Evolutionary conservation across 2,888 invertebrate genomes (phyloP).

Genomic region (Andricus curvator): DNA sequence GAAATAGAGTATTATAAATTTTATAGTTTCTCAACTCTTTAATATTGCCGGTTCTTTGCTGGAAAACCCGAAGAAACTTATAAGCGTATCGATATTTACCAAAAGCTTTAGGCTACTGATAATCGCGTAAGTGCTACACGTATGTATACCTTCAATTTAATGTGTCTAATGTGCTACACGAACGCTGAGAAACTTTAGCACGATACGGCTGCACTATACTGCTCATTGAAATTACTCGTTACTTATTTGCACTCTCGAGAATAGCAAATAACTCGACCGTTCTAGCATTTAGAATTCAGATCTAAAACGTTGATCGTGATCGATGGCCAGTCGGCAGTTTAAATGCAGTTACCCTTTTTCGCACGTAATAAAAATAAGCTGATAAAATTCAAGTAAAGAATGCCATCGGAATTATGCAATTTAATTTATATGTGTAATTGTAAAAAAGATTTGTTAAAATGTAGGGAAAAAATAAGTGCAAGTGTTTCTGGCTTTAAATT

Average conservation of each 20-base stretch:
- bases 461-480: too few relatives aligned
- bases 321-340: not conserved
- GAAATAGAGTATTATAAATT: constrained; percentile 33
- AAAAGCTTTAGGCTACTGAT: constrained; percentile 39
- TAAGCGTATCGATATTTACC: constrained; percentile 20
- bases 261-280: constrained; percentile 1
- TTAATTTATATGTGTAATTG: not conserved
- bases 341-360: constrained; percentile 5
- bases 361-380: not conserved
- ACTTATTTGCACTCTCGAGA: not conserved
- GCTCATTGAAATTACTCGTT: constrained; percentile 24
- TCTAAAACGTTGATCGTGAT: constrained; percentile 16
- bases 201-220: constrained; percentile 24
- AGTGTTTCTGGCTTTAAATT: too few relatives aligned
- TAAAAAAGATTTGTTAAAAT: not conserved
- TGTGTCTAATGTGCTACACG: constrained; percentile 31
- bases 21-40: constrained; percentile 30
- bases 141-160: constrained; percentile 21
- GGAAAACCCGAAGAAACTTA: not conserved
- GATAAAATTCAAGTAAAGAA: not conserved
- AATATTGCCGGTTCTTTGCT: constrained; percentile 10
- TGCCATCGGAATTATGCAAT: not conserved
- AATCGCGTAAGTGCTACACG: constrained; percentile 24
- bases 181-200: constrained; percentile 12
- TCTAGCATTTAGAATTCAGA: constrained; percentile 15